phyloP scores from a whole-genome alignment of 2,888 invertebrate genomes.

The Polydrusus pterygomalis region DNA sequence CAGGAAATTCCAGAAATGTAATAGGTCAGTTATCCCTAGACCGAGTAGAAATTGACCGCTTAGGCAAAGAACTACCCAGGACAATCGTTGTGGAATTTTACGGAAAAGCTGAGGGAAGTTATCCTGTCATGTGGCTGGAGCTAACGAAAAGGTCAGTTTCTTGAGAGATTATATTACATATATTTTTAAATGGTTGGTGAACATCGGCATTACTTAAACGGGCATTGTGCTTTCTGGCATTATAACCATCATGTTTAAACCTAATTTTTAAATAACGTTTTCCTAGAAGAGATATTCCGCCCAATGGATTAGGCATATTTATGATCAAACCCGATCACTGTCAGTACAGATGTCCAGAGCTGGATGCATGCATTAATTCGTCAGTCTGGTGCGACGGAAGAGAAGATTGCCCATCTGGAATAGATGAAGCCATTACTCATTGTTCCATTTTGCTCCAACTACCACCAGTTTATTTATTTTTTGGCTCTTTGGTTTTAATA shows the following conservation, averaged over 20 bases:
- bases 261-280: neutral
- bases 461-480: constrained; percentile 82
- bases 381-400: constrained; percentile 88
- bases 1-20: constrained; percentile 58
- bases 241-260: no score
- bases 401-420: constrained; percentile 85
- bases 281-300: constrained; percentile 74
- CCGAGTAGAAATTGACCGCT: constrained; percentile 75
- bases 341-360: constrained; percentile 83
- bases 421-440: constrained; percentile 86
- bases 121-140: constrained; percentile 89
- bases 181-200: no score
- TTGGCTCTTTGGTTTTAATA: constrained; percentile 71
- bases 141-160: constrained; percentile 78
- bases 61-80: constrained; percentile 79
- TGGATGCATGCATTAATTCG: constrained; percentile 87
- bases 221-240: no score
- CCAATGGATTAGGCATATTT: constrained; percentile 75
- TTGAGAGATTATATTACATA: no score
- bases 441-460: constrained; percentile 86
- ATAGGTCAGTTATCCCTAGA: constrained; percentile 67
- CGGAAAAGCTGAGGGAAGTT: constrained; percentile 83
- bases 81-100: constrained; percentile 87
- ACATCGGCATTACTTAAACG: no score
- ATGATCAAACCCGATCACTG: constrained; percentile 80